Conservation (phyloP, 2,797 vertebrate species). For the Acanthurus tractus region DNA sequence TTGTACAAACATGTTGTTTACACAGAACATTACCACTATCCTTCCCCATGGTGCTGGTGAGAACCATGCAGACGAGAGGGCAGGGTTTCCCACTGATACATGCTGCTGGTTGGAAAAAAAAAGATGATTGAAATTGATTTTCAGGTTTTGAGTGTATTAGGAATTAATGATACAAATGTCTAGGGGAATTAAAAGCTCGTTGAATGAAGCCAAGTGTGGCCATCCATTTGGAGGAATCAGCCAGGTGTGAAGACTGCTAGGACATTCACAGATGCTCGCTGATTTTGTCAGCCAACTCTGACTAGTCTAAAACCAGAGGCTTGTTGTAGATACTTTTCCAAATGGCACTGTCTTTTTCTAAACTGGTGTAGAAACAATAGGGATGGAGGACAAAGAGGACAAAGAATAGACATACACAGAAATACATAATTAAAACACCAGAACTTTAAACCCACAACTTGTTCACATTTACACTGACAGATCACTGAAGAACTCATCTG, state of each 20-base stretch:
- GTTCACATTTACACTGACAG: constrained; percentile 8
- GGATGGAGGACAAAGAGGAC: constrained; percentile 13
- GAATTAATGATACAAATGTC: constrained; percentile 82
- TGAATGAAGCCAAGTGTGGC: constrained; percentile 66
- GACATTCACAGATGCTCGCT: constrained; percentile 48
- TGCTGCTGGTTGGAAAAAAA: constrained; percentile 45
- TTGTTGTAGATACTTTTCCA: constrained; percentile 32
- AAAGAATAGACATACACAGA: constrained; percentile 12
- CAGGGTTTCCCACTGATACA: constrained; percentile 58
- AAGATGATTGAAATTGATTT: constrained; percentile 82
- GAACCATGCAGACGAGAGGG: constrained; percentile 15
- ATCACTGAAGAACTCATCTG: not conserved
- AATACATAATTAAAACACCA: not conserved
- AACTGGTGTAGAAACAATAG: constrained; percentile 18
- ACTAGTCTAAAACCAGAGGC: constrained; percentile 43
- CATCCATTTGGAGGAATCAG: constrained; percentile 65
- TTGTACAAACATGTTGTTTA: constrained; percentile 45
- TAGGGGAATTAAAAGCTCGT: constrained; percentile 74
- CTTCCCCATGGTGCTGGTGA: constrained; percentile 26
- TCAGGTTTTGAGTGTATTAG: constrained; percentile 71
- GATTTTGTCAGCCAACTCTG: constrained; percentile 40
- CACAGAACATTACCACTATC: constrained; percentile 27
- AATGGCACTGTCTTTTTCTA: constrained; percentile 33
- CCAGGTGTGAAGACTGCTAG: constrained; percentile 62
- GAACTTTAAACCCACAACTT: not conserved